A percentile compares a stretch with the other conserved stretches of the same genome.
These are phyloP conservation scores for Endomychus coccineus DNA, from an alignment of 2,888 invertebrate species.

Conservation along the genomic window DNA sequence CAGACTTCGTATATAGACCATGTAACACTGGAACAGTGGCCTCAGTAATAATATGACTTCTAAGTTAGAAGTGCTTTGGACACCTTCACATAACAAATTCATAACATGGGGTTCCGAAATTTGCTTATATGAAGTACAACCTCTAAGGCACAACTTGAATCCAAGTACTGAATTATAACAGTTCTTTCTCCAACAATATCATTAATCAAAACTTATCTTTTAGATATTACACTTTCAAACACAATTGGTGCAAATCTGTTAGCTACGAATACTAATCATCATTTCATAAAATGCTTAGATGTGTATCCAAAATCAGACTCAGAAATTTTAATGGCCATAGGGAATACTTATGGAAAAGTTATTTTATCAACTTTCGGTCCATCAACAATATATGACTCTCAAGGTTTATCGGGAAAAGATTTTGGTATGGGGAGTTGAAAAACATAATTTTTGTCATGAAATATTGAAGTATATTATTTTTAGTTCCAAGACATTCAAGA, in stretches of 20 bases:
- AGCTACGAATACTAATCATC: slow-evolving; percentile 64
- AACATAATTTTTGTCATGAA: slow-evolving; percentile 1
- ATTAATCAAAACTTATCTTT: slow-evolving; percentile 22
- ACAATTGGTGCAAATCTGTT: slow-evolving; percentile 61
- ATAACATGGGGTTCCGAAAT: slow-evolving; percentile 89
- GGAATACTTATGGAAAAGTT: slow-evolving; percentile 84
- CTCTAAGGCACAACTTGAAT: slow-evolving; percentile 51
- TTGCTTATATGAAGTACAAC: slow-evolving; percentile 71
- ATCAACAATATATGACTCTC: slow-evolving; percentile 54
- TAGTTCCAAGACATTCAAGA: slow-evolving; percentile 76
- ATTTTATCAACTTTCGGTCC: slow-evolving; percentile 71
- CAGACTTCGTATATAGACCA: too few relatives aligned
- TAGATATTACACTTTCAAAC: slow-evolving; percentile 62
- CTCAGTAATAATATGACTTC: slow-evolving; percentile 44
- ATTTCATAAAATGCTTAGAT: slow-evolving; percentile 80
- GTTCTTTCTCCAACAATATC: slow-evolving; percentile 3
- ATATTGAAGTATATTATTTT: slow-evolving; percentile 16
- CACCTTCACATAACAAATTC: slow-evolving; percentile 76
- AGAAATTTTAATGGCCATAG: slow-evolving; percentile 78
- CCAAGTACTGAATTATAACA: slow-evolving; percentile 23
- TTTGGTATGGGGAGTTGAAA: slow-evolving; percentile 49
- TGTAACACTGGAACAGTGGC: too few relatives aligned
- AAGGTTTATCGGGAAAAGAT: slow-evolving; percentile 66
- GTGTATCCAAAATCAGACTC: slow-evolving; percentile 71
- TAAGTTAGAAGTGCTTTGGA: slow-evolving; percentile 80